Evolutionary conservation across 2,888 invertebrate species (phyloP), one percentile per base, ranked within the genome.

Genomic region (Priocnemis perturbator): DNA sequence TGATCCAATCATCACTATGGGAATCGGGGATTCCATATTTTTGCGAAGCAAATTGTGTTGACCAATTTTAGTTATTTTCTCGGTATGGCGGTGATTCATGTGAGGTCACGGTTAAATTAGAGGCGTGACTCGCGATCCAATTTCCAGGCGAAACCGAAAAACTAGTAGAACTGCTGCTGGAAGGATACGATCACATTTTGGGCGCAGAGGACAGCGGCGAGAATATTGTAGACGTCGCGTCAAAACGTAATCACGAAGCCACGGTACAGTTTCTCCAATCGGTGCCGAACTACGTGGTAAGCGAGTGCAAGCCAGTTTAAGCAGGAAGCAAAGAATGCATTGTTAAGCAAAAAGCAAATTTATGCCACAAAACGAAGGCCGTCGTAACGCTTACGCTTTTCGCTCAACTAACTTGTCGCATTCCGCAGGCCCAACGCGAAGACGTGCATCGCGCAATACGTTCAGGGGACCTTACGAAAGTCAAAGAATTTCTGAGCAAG

Each of bases 181-280:
- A 95, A 88, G 97, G 97, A 0, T 97, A 97, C 85, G 96, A 97
- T 85, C 96, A 96, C 81, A 94, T 97, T 64, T 88, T 96, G 59
- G 96, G 96, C 84, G 91, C 96, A 3, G 91, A 92, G 3, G 96
- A 96, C 83, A 93, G 92, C 15, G 94, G 93, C 0, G 91, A 91
- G 0, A 90, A 93, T 2, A 94, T 97, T 63, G 87, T 93, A 1
- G 94, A 95, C 63, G 92, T 95, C 4, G 93, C 94, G 0, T 90
- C 92, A 5, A 92, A 93, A 67, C 92, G 95, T 11, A 93, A 93
- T 2, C 93, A 94, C 76, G 90, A 90, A 0, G 92, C 94, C 21
- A 93, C 95, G 72, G 91, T 92, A 7, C 91, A 92, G 56, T 93
- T 96, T 82, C 90, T 97, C 0, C 93, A 93, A 70, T 93, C 94